Evolutionary conservation across 2,888 invertebrate species (phyloP).

Genomic region (Incurvaria masculella): DNA sequence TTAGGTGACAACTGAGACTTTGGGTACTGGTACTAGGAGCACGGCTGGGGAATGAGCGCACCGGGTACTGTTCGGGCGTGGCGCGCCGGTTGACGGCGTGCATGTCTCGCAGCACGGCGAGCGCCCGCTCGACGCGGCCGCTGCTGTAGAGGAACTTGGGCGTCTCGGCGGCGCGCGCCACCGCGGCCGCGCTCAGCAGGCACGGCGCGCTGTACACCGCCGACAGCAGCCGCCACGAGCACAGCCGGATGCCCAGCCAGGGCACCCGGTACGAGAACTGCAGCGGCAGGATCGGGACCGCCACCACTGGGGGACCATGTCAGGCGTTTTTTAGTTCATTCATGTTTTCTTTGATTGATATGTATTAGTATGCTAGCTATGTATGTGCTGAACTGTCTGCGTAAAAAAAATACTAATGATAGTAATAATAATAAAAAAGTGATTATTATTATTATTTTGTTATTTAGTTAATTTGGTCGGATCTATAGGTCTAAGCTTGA

Average conservation of each 20-base stretch:
- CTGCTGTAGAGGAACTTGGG: conserved; percentile 68
- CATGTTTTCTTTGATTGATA: no score
- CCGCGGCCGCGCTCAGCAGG: conserved; percentile 53
- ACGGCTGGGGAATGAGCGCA: no score
- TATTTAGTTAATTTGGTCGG: no score
- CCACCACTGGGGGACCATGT: conserved; percentile 56
- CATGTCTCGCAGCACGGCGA: conserved; percentile 36
- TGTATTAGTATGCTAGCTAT: no score
- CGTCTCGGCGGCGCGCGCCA: conserved; percentile 64
- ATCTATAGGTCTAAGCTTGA: no score
- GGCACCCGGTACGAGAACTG: conserved; percentile 40
- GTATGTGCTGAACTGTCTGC: no score
- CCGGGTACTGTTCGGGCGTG: conserved; percentile 27
- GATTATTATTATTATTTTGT: no score
- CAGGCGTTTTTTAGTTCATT: no score
- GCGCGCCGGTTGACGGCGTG: conserved; percentile 31
- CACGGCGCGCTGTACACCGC: conserved; percentile 61
- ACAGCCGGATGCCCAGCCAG: conserved; percentile 50
- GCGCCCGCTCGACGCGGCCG: conserved; percentile 53
- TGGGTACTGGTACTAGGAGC: no score
- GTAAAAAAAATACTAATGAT: no score
- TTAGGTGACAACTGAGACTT: no score
- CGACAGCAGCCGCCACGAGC: conserved; percentile 72
- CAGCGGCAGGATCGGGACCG: conserved; percentile 63
- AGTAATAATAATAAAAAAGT: no score